A percentile compares a stretch with the other conserved stretches of the same genome.
phyloP scores from a whole-genome alignment of 1,140 invertebrate genomes.

The Teleopsis dalmanni region DNA sequence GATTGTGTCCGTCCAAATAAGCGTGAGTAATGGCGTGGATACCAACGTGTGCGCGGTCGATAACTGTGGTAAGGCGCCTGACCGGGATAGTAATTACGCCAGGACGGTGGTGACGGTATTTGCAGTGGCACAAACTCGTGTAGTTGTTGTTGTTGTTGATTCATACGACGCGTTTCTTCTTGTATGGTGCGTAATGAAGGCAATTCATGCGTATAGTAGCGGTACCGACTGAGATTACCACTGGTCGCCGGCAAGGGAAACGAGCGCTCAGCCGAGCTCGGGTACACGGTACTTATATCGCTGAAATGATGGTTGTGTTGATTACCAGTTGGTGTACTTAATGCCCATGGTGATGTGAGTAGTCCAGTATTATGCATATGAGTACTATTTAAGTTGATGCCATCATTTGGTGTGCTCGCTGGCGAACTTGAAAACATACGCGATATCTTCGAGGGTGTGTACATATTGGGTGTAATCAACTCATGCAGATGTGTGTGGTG shows the following conservation, averaged over 20 bases:
- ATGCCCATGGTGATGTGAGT: conserved; percentile 51
- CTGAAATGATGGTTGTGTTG: conserved; percentile 60
- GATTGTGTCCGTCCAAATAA: conserved; percentile 56
- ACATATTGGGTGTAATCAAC: conserved; percentile 46
- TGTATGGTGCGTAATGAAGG: conserved; percentile 66
- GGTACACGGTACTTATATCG: conserved; percentile 79
- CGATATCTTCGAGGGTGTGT: conserved; percentile 48
- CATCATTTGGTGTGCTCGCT: conserved; percentile 37
- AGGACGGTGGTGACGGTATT: conserved; percentile 47
- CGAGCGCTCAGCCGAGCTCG: conserved; percentile 70
- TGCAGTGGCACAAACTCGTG: conserved; percentile 53
- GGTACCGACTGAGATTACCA: conserved; percentile 48
- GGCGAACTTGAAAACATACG: conserved; percentile 62
- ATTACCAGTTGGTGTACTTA: conserved; percentile 39
- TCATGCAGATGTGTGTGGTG: conserved; percentile 20
- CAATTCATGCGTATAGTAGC: conserved; percentile 64
- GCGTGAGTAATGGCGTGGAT: conserved; percentile 53
- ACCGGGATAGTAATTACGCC: conserved; percentile 38
- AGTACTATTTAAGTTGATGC: conserved; percentile 48
- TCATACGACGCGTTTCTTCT: conserved; percentile 52
- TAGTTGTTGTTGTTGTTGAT: conserved; percentile 9
- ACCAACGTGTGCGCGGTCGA: conserved; percentile 49
- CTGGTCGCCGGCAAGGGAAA: conserved; percentile 59
- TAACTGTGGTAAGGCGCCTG: conserved; percentile 38
- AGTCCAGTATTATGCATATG: conserved; percentile 4